A percentile compares a stretch with the other conserved stretches of the same genome.
Conservation (phyloP, 2,888 invertebrate species). For the Quadroppia sp. region DNA sequence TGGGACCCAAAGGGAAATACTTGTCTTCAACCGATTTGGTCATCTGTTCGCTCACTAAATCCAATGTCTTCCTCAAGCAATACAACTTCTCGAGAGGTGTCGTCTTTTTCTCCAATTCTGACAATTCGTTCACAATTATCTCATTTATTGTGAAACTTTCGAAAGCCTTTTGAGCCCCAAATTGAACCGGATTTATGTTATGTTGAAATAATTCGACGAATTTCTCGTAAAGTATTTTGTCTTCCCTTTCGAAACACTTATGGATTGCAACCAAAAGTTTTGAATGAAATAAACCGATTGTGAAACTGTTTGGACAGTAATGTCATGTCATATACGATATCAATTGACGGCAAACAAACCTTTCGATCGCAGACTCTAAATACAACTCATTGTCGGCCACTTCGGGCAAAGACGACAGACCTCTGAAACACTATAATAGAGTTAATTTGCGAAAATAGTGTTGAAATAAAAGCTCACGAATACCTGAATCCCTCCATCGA, state of each 20-base stretch:
- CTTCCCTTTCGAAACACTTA: conserved; percentile 11
- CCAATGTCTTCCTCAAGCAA: conserved; percentile 37
- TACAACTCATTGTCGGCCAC: neutral
- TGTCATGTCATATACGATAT: neutral
- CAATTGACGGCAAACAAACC: conserved; percentile 10
- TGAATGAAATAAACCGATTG: conserved; percentile 27
- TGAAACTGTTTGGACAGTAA: conserved; percentile 1
- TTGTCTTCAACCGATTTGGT: conserved; percentile 21
- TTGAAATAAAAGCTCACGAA: neutral
- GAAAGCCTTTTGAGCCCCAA: conserved; percentile 40
- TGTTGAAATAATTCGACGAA: neutral
- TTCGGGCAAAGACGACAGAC: neutral
- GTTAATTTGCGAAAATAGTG: neutral
- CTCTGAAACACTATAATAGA: conserved; percentile 3
- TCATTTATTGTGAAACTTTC: conserved; percentile 30
- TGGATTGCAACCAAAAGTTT: conserved; percentile 27
- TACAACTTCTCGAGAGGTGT: conserved; percentile 40
- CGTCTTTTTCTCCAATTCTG: conserved; percentile 9
- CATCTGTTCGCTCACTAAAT: conserved; percentile 36
- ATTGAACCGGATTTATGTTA: conserved; percentile 31
- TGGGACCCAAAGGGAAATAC: conserved; percentile 7
- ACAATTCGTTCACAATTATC: neutral
- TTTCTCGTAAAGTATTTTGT: conserved; percentile 13
- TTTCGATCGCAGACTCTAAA: conserved; percentile 26
- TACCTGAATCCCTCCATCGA: conserved; percentile 30